Percentiles rank a stretch among this genome's conserved stretches.
Evolutionary conservation across 1,140 invertebrate species (phyloP).

Genomic region (Drosophila truncata): DNA sequence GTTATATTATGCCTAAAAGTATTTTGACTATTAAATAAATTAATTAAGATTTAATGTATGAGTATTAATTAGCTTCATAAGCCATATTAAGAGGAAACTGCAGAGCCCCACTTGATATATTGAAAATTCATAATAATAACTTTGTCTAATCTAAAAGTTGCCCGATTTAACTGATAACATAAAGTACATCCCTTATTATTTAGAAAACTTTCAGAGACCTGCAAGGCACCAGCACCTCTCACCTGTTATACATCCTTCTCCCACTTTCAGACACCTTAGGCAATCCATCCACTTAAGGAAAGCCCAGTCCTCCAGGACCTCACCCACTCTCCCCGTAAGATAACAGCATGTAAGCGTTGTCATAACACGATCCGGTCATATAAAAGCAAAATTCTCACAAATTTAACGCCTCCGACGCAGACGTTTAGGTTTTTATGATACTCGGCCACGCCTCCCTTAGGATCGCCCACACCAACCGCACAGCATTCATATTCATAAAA

Average conservation of each 20-base stretch:
- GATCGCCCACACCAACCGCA: conserved; percentile 1
- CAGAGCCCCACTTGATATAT: not conserved
- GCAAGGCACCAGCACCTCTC: not conserved
- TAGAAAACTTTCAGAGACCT: not conserved
- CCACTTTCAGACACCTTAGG: not conserved
- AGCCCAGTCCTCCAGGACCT: not conserved
- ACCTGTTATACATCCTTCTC: conserved; percentile 12
- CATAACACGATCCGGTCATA: conserved; percentile 77
- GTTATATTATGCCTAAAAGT: not conserved
- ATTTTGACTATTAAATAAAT: not conserved
- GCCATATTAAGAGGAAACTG: not conserved
- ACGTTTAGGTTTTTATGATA: conserved; percentile 70
- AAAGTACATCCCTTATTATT: conserved; percentile 17
- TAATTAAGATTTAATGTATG: not conserved
- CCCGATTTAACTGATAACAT: not conserved
- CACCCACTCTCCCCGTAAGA: conserved; percentile 24
- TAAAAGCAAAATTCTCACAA: conserved; percentile 66
- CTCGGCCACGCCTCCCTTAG: not conserved
- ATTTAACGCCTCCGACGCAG: conserved; percentile 65
- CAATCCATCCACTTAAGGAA: conserved; percentile 50
- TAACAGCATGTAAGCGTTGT: conserved; percentile 71
- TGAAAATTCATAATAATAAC: not conserved
- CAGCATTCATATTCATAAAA: conserved; percentile 78
- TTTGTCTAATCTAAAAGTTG: conserved; percentile 3
- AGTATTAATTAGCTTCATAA: not conserved